A percentile compares a stretch with the other conserved stretches of the same genome.
These are phyloP conservation scores for Acanthornis magna DNA, from an alignment of 2,797 vertebrate species.

Conservation along the genomic window DNA sequence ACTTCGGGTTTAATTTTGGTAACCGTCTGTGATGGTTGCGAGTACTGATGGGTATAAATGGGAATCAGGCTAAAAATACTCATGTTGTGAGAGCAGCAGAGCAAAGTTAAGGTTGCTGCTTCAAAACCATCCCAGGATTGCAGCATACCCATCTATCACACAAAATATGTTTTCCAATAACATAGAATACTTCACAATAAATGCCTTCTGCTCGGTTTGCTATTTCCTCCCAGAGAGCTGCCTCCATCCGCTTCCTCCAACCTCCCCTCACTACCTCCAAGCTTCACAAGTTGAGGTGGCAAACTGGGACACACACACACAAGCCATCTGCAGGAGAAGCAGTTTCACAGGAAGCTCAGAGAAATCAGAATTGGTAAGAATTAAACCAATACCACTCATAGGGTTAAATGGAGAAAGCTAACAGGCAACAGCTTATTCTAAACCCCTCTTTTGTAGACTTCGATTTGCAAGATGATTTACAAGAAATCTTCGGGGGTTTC, in stretches of 20 bases:
- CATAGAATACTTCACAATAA: neutral
- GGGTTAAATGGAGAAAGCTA: neutral
- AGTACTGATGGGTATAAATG: conserved; percentile 34
- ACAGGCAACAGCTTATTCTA: neutral
- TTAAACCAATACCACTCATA: neutral
- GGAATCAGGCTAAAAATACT: conserved; percentile 43
- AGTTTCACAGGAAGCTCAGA: neutral
- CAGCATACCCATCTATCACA: neutral
- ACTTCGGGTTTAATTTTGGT: conserved; percentile 44
- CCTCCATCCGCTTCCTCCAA: neutral
- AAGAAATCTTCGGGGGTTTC: neutral
- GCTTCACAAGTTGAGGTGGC: neutral
- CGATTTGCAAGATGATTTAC: neutral
- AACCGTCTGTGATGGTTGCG: neutral
- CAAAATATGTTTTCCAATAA: neutral
- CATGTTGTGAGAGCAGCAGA: neutral
- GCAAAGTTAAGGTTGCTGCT: neutral
- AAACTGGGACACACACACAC: neutral
- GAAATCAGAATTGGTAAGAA: neutral
- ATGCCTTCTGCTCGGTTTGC: neutral
- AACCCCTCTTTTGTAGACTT: neutral
- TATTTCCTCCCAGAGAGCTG: neutral
- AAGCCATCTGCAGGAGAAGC: neutral
- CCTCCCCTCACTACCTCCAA: neutral
- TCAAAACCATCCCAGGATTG: neutral